Base-by-base conservation (phyloP, 2,797 vertebrate species). In the Coracias cyanogaster region DNA sequence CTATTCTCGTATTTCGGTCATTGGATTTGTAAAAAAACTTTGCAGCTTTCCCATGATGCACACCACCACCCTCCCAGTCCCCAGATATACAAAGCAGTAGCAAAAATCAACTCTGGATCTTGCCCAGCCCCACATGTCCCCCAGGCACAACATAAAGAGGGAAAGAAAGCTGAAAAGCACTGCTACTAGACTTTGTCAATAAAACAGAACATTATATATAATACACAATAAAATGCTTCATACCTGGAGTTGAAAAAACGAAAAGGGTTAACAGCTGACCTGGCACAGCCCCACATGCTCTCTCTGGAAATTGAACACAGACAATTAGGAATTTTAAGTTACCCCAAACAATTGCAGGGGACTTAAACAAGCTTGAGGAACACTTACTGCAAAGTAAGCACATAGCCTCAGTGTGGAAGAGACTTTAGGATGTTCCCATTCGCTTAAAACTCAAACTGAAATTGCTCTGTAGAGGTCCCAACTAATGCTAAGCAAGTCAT, bases 241-340 rank as follows among this genome's bases (percentile, higher is more conserved):
- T 97, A 97, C 97, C 97, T 97, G 97, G 97, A 97, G 97, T 97
- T 97, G 97, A 97, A 97, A 97, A 97, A 97, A 97, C 97, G 97
- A 97, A 97, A 97, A 97, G 97, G 96, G 96, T 97, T 97, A 97
- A 97, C 97, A 92, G 97, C 95, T 97, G 97, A 97, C 97, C 97
- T 97, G 97, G 97, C 97, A 97, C 97, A 97, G 97, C 97, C 97
- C 97, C 97, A 97, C 96, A 97, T 96, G 97, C 97, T 97, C 96
- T 97, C 97, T 97, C 97, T 97, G 97, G 97, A 97, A 97, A 97
- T 97, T 97, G 97, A 97, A 97, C 97, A 97, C 96, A 97, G 97
- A 97, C 91, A 97, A 97, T 97, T 97, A 97, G 93, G 97, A 97
- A 97, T 95, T 97, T 97, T 97, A 92, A 97, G 96, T 97, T 93